phyloP scores from a whole-genome alignment of 92 coral and sea anemone genomes.

The Epizoanthus stellaris region DNA sequence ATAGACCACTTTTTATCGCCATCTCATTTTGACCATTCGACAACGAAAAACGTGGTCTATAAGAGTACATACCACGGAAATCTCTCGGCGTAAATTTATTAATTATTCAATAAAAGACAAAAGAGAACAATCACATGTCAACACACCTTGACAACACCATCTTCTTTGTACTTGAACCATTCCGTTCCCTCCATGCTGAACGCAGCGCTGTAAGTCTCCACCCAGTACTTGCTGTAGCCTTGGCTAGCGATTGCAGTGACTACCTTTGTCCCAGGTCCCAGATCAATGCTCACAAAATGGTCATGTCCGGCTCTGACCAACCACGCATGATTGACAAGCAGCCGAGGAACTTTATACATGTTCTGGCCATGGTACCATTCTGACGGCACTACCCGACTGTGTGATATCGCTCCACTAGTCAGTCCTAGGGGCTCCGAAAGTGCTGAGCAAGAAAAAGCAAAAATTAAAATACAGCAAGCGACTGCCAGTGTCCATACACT shows the following conservation, averaged over 20 bases:
- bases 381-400: not conserved
- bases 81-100: too few species aligned
- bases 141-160: slow-evolving; percentile 18
- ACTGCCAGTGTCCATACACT: too few species aligned
- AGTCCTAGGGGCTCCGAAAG: slow-evolving; percentile 30
- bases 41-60: too few species aligned
- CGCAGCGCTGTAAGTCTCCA: slow-evolving; percentile 28
- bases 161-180: slow-evolving; percentile 30
- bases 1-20: too few species aligned
- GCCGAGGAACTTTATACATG: not conserved
- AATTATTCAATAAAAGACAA: too few species aligned
- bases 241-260: slow-evolving; percentile 36
- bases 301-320: not conserved
- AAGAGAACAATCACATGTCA: too few species aligned
- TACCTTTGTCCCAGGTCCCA: slow-evolving; percentile 22
- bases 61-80: too few species aligned
- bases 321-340: not conserved
- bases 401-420: not conserved
- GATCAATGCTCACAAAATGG: slow-evolving; percentile 13
- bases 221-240: not conserved
- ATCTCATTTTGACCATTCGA: too few species aligned
- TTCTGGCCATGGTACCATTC: not conserved
- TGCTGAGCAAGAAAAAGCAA: slow-evolving; percentile 1
- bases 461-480: too few species aligned
- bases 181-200: slow-evolving; percentile 33